Conservation (phyloP, 2,888 invertebrate species). For the Strigamia crassipes region DNA sequence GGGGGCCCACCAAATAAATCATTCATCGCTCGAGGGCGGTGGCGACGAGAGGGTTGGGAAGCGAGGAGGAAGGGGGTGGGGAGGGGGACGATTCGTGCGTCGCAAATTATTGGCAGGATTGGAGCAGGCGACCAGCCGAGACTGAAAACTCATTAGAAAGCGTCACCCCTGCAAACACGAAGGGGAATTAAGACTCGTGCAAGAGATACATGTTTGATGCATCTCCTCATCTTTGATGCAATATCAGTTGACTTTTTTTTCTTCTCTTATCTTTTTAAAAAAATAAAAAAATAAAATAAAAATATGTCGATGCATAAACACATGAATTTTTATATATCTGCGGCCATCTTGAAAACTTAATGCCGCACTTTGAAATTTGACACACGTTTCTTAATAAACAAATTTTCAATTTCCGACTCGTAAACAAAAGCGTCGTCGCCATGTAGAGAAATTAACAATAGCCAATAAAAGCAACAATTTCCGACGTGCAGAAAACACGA, state of each 20-base stretch:
- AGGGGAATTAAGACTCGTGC: conserved; percentile 11
- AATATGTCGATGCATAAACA: background rate
- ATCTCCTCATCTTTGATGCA: background rate
- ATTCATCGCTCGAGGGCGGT: conserved; percentile 30
- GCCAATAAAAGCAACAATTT: background rate
- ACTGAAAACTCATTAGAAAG: conserved; percentile 26
- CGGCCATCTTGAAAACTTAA: background rate
- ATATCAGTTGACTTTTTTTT: background rate
- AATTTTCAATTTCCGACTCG: background rate
- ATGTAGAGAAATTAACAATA: background rate
- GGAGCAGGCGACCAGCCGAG: conserved; percentile 26
- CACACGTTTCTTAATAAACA: conserved; percentile 22
- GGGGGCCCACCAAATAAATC: conserved; percentile 6
- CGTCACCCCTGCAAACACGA: conserved; percentile 18
- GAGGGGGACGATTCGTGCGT: background rate
- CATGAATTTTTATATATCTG: background rate
- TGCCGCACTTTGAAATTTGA: background rate
- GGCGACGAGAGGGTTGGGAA: conserved; percentile 9
- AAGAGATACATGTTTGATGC: background rate
- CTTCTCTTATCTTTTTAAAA: background rate
- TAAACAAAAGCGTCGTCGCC: background rate
- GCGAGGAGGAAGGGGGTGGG: background rate
- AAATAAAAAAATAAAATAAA: background rate
- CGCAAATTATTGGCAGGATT: conserved; percentile 22
- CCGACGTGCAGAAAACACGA: background rate